Conservation (phyloP, 2,113 vertebrate genomes). For the Telmatochromis sp. region DNA sequence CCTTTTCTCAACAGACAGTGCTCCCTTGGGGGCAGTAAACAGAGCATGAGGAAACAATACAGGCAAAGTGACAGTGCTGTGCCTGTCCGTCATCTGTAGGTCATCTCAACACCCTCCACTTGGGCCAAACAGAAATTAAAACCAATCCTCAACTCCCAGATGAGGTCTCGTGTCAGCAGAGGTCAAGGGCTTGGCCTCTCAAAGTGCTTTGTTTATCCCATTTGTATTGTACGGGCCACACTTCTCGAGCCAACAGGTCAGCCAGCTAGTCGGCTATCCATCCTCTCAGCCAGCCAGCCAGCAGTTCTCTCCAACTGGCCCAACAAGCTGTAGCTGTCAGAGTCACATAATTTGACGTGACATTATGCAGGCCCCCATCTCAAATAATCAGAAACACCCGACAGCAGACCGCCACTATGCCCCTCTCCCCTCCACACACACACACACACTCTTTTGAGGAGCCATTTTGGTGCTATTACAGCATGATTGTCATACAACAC, state of each 20-base stretch:
- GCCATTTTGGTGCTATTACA: conserved; percentile 91
- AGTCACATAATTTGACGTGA: conserved; percentile 93
- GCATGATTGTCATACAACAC: conserved; percentile 79
- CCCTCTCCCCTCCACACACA: conserved; percentile 9
- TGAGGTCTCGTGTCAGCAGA: conserved; percentile 38
- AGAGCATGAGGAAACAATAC: conserved; percentile 26
- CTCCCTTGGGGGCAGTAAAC: conserved; percentile 34
- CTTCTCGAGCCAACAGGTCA: conserved; percentile 17
- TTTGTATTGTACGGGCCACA: conserved; percentile 71
- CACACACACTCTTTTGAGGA: conserved; percentile 61
- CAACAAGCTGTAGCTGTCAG: conserved; percentile 90
- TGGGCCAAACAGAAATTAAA: conserved; percentile 42
- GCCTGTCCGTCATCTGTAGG: conserved; percentile 25
- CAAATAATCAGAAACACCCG: conserved; percentile 96
- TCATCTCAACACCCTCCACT: conserved; percentile 40
- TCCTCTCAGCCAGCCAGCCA: not conserved
- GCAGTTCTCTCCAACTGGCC: conserved; percentile 12
- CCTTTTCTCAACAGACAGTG: not conserved
- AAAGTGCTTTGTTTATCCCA: conserved; percentile 50
- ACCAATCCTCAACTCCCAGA: not conserved
- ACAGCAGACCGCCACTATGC: conserved; percentile 47
- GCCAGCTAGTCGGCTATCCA: not conserved
- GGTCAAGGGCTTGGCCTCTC: conserved; percentile 62
- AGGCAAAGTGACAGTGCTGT: not conserved
- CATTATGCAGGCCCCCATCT: conserved; percentile 88